phyloP scores from a whole-genome alignment of 2,113 vertebrate species.

The Condylura cristata region DNA sequence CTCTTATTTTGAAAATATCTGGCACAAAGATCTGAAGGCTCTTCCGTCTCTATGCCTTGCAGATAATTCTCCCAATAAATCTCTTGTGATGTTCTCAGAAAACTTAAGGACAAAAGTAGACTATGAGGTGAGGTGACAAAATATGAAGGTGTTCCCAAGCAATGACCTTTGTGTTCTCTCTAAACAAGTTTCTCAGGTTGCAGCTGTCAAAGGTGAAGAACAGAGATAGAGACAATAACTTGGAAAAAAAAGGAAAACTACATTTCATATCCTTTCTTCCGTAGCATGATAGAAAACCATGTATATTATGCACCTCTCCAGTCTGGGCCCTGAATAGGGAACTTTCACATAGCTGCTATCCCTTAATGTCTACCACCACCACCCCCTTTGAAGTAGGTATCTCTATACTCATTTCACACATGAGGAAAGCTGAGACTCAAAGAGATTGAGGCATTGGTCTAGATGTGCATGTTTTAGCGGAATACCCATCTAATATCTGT shows the following conservation, averaged over 20 bases:
- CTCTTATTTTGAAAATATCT: background rate
- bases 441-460: background rate
- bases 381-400: background rate
- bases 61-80: background rate
- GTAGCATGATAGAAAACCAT: background rate
- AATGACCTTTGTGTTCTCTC: too few relatives aligned
- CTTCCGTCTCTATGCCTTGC: background rate
- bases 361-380: background rate
- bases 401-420: constrained; percentile 36
- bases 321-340: background rate
- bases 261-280: background rate
- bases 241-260: background rate
- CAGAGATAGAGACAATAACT: background rate
- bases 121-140: too few relatives aligned
- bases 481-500: background rate
- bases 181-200: too few relatives aligned
- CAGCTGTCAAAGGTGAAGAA: background rate
- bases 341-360: background rate
- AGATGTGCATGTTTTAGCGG: background rate
- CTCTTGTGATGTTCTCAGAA: background rate
- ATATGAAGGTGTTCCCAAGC: too few relatives aligned
- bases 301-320: background rate
- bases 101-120: too few relatives aligned
- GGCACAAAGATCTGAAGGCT: background rate
- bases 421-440: background rate